Conservation (phyloP, 2,888 invertebrate species). For the Calephelis perditalis region DNA sequence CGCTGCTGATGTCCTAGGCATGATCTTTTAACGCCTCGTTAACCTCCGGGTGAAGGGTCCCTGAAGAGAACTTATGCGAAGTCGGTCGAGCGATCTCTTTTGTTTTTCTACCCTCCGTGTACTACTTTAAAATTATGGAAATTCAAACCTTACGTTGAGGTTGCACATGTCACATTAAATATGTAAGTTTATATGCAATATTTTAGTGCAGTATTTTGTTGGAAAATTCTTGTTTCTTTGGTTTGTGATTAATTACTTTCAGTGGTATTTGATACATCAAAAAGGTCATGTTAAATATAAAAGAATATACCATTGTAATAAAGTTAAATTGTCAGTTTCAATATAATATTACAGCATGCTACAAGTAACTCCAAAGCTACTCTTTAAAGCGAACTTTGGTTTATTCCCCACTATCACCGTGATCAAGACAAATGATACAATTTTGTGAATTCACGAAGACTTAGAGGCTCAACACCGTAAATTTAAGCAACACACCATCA, state of each 20-base stretch:
- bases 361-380: no score
- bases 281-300: no score
- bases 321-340: no score
- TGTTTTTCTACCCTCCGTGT: slow-evolving; percentile 21
- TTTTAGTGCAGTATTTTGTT: neutral
- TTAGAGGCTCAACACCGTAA: no score
- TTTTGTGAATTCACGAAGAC: no score
- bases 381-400: no score
- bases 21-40: slow-evolving; percentile 31
- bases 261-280: neutral
- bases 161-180: neutral
- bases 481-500: no score
- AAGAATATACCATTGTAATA: no score
- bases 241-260: neutral
- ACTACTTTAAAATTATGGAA: neutral
- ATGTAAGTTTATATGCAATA: neutral
- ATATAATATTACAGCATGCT: no score
- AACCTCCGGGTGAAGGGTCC: slow-evolving; percentile 26
- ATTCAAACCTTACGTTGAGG: neutral
- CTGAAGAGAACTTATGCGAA: slow-evolving; percentile 26
- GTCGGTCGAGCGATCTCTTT: slow-evolving; percentile 28
- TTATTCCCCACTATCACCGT: no score
- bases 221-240: neutral
- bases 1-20: slow-evolving; percentile 19
- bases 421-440: no score